phyloP scores from a whole-genome alignment of 2,888 invertebrate genomes.

The Cynaeus angustus region DNA sequence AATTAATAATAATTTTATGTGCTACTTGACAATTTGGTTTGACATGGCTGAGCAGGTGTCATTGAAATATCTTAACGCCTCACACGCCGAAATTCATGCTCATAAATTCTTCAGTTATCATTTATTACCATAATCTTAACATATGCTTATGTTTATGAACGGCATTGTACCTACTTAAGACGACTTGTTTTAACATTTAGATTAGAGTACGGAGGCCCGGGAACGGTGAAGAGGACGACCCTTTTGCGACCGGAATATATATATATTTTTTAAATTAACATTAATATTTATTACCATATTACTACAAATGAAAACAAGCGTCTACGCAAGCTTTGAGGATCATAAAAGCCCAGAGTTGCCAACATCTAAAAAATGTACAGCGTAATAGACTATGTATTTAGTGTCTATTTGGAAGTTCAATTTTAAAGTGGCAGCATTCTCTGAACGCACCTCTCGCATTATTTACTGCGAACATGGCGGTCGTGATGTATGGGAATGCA shows the following conservation, averaged over 20 bases:
- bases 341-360: no score
- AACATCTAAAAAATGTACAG: no score
- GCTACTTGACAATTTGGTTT: constrained; percentile 48
- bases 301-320: no score
- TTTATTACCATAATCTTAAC: constrained; percentile 49
- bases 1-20: constrained; percentile 45
- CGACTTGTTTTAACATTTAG: constrained; percentile 40
- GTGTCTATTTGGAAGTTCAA: no score
- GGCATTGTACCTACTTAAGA: constrained; percentile 44
- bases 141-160: constrained; percentile 45
- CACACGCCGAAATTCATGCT: constrained; percentile 40
- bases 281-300: background rate
- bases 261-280: background rate
- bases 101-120: constrained; percentile 43
- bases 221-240: constrained; percentile 1
- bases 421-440: constrained; percentile 27
- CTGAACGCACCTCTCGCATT: constrained; percentile 35
- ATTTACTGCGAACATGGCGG: constrained; percentile 53
- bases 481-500: constrained; percentile 60
- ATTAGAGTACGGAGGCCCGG: constrained; percentile 7
- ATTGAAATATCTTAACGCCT: constrained; percentile 45
- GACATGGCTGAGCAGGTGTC: constrained; percentile 50
- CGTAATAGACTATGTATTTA: no score
- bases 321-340: no score
- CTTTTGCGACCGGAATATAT: background rate